Percentiles rank a stretch among this genome's conserved stretches.
These are phyloP conservation scores for Sebastes taczanowskii DNA, from an alignment of 2,797 vertebrate species.

Conservation along the genomic window DNA sequence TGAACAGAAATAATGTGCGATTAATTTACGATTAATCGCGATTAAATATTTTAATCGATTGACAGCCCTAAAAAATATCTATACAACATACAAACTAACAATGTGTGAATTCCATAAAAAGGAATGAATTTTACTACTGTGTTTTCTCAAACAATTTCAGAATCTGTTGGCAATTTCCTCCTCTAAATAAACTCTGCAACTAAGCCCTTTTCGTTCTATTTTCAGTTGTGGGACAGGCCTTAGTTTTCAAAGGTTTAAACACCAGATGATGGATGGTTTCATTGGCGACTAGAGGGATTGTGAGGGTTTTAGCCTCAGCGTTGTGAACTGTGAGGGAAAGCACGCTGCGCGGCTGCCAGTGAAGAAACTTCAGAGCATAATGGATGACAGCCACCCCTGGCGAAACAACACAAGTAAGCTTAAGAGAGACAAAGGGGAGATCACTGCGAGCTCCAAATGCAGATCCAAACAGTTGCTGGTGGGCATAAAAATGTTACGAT, in stretches of 20 bases:
- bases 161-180: neutral
- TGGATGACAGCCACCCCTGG: slow-evolving; percentile 53
- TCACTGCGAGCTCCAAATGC: neutral
- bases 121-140: neutral
- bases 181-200: neutral
- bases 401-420: slow-evolving; percentile 37
- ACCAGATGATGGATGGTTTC: slow-evolving; percentile 43
- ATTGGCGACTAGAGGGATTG: slow-evolving; percentile 25
- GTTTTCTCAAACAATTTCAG: neutral
- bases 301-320: slow-evolving; percentile 47
- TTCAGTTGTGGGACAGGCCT: neutral
- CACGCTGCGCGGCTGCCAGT: slow-evolving; percentile 24
- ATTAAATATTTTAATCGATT: no score
- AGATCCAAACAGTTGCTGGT: slow-evolving; percentile 1
- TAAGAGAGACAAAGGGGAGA: slow-evolving; percentile 29
- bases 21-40: accelerated
- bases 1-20: no score
- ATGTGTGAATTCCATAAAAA: neutral
- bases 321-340: slow-evolving; percentile 41
- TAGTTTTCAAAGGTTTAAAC: slow-evolving; percentile 26
- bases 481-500: neutral
- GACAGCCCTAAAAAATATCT: neutral
- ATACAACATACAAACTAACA: neutral
- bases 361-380: slow-evolving; percentile 32
- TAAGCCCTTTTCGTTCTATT: neutral